Evolutionary conservation across 2,113 vertebrate species (phyloP).

Genomic region (Phalacrocorax carbo): DNA sequence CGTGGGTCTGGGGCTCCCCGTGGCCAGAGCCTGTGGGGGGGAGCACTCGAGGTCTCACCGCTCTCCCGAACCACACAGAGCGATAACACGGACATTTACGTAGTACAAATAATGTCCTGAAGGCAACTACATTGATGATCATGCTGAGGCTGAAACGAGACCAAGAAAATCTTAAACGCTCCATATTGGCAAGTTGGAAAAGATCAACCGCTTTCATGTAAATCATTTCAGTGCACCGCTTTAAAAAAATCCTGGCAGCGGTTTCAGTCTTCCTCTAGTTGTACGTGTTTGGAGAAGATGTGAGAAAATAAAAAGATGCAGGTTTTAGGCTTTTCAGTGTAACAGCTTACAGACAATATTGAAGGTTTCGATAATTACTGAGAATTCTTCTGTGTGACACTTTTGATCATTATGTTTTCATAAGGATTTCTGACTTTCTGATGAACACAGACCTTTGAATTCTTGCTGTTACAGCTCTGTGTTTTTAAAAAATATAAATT

Average conservation of each 20-base stretch:
- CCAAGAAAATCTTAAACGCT: neutral
- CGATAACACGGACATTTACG: fast-evolving
- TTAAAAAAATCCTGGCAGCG: neutral
- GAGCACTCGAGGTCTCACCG: neutral
- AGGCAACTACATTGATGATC: neutral
- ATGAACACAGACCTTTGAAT: neutral
- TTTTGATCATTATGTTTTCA: constrained; percentile 33
- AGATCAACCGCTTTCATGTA: neutral
- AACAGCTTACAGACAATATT: constrained; percentile 41
- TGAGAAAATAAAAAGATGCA: constrained; percentile 32
- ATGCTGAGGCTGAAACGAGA: neutral
- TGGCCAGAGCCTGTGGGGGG: neutral
- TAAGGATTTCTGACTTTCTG: constrained; percentile 17
- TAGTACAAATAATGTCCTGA: neutral
- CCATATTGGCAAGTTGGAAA: neutral
- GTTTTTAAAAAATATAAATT: neutral
- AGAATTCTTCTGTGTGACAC: neutral
- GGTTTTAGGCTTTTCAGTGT: constrained; percentile 1
- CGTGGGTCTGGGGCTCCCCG: neutral
- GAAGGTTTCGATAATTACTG: constrained; percentile 42
- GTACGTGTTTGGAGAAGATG: neutral
- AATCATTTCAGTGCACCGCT: neutral
- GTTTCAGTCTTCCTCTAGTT: constrained; percentile 8
- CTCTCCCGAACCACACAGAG: neutral
- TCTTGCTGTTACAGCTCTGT: neutral